Evolutionary conservation across 2,113 vertebrate species (phyloP), one percentile per base, ranked within the genome.

Genomic region (Thunnus maccoyii): DNA sequence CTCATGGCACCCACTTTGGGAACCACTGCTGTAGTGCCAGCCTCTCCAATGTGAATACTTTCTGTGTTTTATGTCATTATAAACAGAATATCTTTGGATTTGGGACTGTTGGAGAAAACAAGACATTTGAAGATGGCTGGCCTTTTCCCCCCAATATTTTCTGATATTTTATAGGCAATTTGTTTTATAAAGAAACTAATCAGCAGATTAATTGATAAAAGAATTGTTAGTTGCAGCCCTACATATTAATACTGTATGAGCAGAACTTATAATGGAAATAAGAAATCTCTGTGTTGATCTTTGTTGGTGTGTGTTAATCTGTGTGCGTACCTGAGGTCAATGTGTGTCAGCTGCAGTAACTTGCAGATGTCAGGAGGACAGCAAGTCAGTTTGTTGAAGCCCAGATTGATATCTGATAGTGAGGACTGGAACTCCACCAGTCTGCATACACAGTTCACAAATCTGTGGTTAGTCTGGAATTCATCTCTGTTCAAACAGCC

Each of bases 311-410:
- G 27, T 30, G 27, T 30, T 30, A 30, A 20, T 46, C 20, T 14
- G 46, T 32, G 11, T 64, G 11, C 82, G 27, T 95, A 98, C 98
- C 97, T 96, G 91, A 99, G 79, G 94, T 99, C 97, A 60, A 99
- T 91, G 91, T 99, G 96, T 25, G 88, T 91, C 79, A 99, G 67
- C 16, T 95, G 96, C 4, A 94, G 95, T 72, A 99, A 94, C 77
- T 89, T 62, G 85, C 96, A 96, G 27, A 99, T 85, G 60, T 96
- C 95, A 1, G 85, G 76, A 55, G 96, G 93, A 69, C 97, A 16
- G 58, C 74, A 93, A n/a, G 92, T 93, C 73, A 99, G 92, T 84
- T 93, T 98, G 92, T 99, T 99, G 94, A 98, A 99, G 71, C 94
- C 94, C 66, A 99, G 93, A 86, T 93, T 97, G 73, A 98, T 75